Evolutionary conservation across 2,113 vertebrate species (phyloP).

Genomic region (Acrocephalus kingi): DNA sequence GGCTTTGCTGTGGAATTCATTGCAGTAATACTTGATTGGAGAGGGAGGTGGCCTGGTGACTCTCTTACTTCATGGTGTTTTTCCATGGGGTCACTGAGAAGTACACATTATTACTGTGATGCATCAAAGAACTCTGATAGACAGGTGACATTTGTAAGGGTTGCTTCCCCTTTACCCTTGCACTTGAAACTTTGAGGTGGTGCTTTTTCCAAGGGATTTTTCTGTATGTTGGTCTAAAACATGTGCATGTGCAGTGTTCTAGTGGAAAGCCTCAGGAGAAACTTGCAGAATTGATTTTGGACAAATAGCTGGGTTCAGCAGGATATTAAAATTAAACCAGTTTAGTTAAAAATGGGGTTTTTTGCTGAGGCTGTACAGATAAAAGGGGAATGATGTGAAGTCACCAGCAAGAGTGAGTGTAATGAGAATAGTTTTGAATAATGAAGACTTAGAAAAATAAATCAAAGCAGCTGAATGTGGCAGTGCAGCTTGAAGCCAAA

Average conservation of each 20-base stretch:
- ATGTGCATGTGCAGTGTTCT: neutral
- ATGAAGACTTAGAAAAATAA: neutral
- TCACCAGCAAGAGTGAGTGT: neutral
- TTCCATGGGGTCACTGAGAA: too few species aligned
- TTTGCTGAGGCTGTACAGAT: neutral
- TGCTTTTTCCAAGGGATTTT: neutral
- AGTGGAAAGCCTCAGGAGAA: neutral
- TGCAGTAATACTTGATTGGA: neutral
- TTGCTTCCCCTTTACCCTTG: neutral
- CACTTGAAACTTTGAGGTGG: neutral
- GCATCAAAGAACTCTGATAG: neutral
- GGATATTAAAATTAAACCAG: neutral
- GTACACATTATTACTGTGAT: neutral
- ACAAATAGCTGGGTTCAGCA: neutral
- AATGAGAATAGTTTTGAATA: neutral
- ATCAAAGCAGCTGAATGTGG: neutral
- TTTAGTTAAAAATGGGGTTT: neutral
- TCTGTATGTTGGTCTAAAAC: accelerated
- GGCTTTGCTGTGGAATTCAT: neutral
- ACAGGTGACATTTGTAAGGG: neutral
- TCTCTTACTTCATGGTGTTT: neutral
- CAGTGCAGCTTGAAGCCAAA: neutral
- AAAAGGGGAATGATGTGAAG: neutral
- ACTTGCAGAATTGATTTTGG: neutral
- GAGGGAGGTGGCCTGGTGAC: neutral